These are phyloP conservation scores for Falco naumanni DNA, from an alignment of 2,797 vertebrate genomes.

Conservation along the genomic window DNA sequence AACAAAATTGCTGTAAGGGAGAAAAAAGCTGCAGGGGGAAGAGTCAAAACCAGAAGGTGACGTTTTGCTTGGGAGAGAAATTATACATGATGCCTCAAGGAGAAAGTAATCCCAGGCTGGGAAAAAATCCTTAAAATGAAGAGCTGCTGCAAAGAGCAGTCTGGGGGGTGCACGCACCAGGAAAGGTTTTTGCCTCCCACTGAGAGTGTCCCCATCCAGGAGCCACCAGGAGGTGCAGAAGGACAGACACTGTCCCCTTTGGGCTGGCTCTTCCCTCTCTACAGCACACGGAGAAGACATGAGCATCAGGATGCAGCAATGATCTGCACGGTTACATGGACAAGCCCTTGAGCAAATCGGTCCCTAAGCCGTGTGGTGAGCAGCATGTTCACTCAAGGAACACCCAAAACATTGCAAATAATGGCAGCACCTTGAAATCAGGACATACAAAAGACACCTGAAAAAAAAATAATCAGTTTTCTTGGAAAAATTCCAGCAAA, in stretches of 20 bases:
- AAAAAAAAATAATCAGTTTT: not conserved
- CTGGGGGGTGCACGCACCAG: not conserved
- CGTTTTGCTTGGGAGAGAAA: not conserved
- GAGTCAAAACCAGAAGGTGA: not conserved
- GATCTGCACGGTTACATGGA: accelerated
- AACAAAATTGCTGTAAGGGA: not conserved
- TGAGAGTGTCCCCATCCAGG: not conserved
- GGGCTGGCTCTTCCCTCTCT: not conserved
- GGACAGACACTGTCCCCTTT: accelerated
- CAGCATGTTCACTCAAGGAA: not conserved
- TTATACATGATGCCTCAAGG: not conserved
- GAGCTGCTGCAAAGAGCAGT: not conserved
- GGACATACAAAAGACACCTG: not conserved
- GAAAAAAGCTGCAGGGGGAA: not conserved
- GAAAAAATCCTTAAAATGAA: not conserved
- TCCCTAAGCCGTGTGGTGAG: not conserved
- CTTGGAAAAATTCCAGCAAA: not conserved
- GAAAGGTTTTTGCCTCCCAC: not conserved
- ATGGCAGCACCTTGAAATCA: not conserved
- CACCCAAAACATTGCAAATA: not conserved
- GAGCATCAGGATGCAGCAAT: not conserved
- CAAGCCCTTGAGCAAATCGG: not conserved
- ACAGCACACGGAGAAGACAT: not conserved
- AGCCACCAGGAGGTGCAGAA: not conserved
- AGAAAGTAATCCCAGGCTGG: not conserved